phyloP scores from a whole-genome alignment of 2,113 vertebrate species.

The human (Homo sapiens) region DNA sequence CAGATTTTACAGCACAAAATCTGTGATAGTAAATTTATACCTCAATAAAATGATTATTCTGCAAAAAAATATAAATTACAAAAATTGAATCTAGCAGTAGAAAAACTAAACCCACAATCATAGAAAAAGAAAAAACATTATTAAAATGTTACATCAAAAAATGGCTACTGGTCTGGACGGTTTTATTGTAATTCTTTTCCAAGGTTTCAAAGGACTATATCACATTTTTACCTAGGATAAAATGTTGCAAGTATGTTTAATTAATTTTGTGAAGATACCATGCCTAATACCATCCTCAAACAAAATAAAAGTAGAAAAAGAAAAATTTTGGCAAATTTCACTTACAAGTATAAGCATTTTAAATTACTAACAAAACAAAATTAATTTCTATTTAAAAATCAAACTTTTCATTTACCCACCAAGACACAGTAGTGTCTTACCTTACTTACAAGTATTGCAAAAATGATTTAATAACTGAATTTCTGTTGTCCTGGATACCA shows the following conservation, averaged over 20 bases:
- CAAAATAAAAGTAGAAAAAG: background rate
- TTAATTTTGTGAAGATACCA: background rate
- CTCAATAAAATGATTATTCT: background rate
- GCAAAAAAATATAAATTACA: background rate
- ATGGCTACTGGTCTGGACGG: background rate
- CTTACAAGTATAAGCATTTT: background rate
- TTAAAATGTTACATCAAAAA: background rate
- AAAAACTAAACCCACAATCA: background rate
- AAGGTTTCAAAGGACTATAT: background rate
- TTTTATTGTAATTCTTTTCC: background rate
- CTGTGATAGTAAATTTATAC: background rate
- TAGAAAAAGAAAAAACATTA: background rate
- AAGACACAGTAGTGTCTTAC: background rate
- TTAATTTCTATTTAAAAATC: background rate
- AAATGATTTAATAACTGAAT: background rate
- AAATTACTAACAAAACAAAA: background rate
- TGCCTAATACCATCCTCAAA: background rate
- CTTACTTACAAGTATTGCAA: background rate
- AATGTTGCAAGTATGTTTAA: background rate
- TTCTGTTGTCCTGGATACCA: background rate
- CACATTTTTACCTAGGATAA: background rate
- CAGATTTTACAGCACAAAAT: background rate
- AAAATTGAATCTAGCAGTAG: background rate
- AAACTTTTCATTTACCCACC: background rate
- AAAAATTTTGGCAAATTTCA: background rate